Conservation (phyloP, 2,888 invertebrate species). For the Caenorhabditis virilis region DNA sequence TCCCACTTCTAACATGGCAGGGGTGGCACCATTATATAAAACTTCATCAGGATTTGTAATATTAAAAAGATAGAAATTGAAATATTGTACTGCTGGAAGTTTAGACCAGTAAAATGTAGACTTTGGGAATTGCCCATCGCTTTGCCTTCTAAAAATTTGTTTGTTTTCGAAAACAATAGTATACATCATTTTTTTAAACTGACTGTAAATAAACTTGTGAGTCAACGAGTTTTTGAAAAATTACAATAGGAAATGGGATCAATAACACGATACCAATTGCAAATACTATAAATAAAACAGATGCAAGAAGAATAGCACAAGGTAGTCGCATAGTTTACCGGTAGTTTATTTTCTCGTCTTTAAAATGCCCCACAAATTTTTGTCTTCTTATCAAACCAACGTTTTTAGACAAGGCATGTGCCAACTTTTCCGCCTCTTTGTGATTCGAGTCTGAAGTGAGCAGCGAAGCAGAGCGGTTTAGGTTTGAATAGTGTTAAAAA, state of each 20-base stretch:
- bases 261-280: conserved; percentile 41
- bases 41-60: conserved; percentile 54
- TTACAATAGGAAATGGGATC: conserved; percentile 44
- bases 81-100: conserved; percentile 39
- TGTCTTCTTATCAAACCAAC: background rate
- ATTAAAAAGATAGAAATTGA: conserved; percentile 41
- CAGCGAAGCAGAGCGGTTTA: too few species aligned
- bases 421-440: background rate
- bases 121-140: conserved; percentile 39
- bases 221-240: conserved; percentile 42
- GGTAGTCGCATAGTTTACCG: conserved; percentile 18
- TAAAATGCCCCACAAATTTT: too few species aligned
- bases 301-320: conserved; percentile 13
- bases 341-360: too few species aligned
- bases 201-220: conserved; percentile 47
- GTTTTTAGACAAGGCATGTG: background rate
- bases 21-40: conserved; percentile 43
- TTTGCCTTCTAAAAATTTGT: conserved; percentile 24
- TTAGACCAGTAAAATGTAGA: conserved; percentile 43
- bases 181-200: background rate
- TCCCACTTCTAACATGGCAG: conserved; percentile 42
- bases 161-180: background rate
- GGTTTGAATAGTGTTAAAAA: too few species aligned
- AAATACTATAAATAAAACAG: conserved; percentile 31
- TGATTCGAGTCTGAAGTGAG: background rate